Base-by-base conservation (phyloP, 2,888 invertebrate genomes). In the Acanthococcus lagerstroemiae region DNA sequence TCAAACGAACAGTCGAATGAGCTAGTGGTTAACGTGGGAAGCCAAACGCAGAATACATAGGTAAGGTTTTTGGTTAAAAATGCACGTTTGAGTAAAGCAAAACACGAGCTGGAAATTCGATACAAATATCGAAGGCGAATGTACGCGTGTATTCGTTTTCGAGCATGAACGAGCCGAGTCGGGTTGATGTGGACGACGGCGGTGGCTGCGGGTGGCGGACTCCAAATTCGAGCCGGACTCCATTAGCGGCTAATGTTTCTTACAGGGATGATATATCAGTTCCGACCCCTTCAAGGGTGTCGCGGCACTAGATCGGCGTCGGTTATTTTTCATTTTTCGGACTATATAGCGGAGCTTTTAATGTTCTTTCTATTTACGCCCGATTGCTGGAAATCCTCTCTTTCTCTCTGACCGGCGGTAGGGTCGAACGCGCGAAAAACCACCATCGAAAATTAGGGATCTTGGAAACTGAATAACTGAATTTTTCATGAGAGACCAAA, bases 191-290 rank as follows among this genome's bases (percentile, higher is more conserved):
- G n/a, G n/a, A n/a, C n/a, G n/a, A n/a, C n/a, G n/a, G n/a, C n/a
- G n/a, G n/a, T n/a, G n/a, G n/a, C n/a, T n/a, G n/a, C n/a, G n/a
- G n/a, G n/a, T n/a, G n/a, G n/a, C n/a, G n/a, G n/a, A n/a, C n/a
- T n/a, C n/a, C n/a, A n/a, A n/a, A 37, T 37, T 37, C 37, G 37
- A n/a, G 37, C 57, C 44, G 57, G 61, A 61, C 48, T 61, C 61
- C 61, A 61, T 61, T 61, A 61, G 50, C 61, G 61, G 30, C 61
- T 61, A 61, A 61, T 61, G 61, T 61, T 61, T 61, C 61, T 61
- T 61, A 61, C 50, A 57, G 44, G 24, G 50, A 61, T 61, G 61
- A 61, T 61, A 61, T 61, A 61, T 61, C 61, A 61, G 50, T 61
- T 61, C 61, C 57, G 44, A 25, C 61, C 61, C 30, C 50, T 50